phyloP scores from a whole-genome alignment of 2,888 invertebrate genomes.

The Synergus umbraculus region DNA sequence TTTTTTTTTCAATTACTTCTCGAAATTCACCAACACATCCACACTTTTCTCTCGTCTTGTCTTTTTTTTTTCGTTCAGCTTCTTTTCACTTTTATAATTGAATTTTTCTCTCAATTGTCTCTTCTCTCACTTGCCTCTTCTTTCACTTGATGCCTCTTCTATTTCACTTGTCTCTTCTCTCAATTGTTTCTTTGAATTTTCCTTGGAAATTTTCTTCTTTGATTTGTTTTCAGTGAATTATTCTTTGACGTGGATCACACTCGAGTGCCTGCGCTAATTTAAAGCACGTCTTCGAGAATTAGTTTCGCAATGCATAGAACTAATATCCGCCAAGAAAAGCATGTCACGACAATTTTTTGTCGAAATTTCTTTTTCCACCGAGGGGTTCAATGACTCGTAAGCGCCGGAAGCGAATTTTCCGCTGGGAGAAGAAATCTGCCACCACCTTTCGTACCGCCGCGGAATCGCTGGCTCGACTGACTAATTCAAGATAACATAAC shows the following conservation, averaged over 20 bases:
- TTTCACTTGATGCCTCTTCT: no score
- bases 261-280: not conserved
- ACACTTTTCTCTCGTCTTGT: not conserved
- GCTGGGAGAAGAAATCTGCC: conserved; percentile 41
- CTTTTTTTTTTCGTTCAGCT: not conserved
- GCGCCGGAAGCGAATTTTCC: conserved; percentile 19
- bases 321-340: not conserved
- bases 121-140: not conserved
- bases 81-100: not conserved
- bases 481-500: conserved; percentile 73
- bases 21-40: conserved; percentile 3
- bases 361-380: not conserved
- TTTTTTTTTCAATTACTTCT: not conserved
- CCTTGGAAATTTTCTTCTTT: no score
- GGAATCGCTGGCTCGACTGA: conserved; percentile 69
- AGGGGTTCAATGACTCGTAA: conserved; percentile 15
- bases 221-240: no score
- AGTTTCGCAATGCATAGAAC: not conserved
- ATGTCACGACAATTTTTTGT: not conserved
- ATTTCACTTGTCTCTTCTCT: not conserved
- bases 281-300: conserved; percentile 5
- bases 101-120: not conserved
- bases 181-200: no score
- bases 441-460: conserved; percentile 55
- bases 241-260: not conserved